These are phyloP conservation scores for Drosophila ogumai DNA, from an alignment of 1,140 invertebrate species.

Conservation along the genomic window DNA sequence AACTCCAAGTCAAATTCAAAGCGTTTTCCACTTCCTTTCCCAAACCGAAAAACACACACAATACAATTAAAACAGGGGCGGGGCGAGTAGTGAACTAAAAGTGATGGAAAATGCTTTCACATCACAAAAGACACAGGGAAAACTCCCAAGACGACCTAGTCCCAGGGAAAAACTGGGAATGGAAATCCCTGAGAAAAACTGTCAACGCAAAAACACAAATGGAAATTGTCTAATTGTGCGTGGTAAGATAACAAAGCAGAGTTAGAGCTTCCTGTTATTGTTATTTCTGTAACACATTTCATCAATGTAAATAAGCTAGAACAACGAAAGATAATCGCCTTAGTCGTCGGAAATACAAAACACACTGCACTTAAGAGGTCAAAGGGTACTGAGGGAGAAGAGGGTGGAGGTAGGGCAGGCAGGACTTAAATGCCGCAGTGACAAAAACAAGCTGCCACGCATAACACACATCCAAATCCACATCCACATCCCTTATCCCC, in stretches of 20 bases:
- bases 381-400: slow-evolving; percentile 7
- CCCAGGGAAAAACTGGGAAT: slow-evolving; percentile 6
- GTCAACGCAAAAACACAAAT: slow-evolving; percentile 57
- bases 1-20: not conserved
- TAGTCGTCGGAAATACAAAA: slow-evolving; percentile 40
- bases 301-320: slow-evolving; percentile 80
- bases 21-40: slow-evolving; percentile 12
- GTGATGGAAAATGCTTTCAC: slow-evolving; percentile 63
- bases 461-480: slow-evolving; percentile 7
- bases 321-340: slow-evolving; percentile 76
- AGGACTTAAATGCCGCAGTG: slow-evolving; percentile 72
- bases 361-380: slow-evolving; percentile 70
- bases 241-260: slow-evolving; percentile 79
- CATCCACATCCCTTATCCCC: slow-evolving; percentile 35
- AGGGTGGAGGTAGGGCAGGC: not conserved
- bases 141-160: slow-evolving; percentile 53
- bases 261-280: slow-evolving; percentile 77
- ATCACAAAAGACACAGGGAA: slow-evolving; percentile 34
- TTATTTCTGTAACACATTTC: slow-evolving; percentile 72
- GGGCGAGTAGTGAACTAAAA: slow-evolving; percentile 20
- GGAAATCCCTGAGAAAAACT: slow-evolving; percentile 62
- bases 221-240: slow-evolving; percentile 83
- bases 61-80: slow-evolving; percentile 58
- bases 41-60: slow-evolving; percentile 41
- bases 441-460: slow-evolving; percentile 78